These are phyloP conservation scores for Conus canariensis DNA, from an alignment of 2,888 invertebrate genomes.

Conservation along the genomic window DNA sequence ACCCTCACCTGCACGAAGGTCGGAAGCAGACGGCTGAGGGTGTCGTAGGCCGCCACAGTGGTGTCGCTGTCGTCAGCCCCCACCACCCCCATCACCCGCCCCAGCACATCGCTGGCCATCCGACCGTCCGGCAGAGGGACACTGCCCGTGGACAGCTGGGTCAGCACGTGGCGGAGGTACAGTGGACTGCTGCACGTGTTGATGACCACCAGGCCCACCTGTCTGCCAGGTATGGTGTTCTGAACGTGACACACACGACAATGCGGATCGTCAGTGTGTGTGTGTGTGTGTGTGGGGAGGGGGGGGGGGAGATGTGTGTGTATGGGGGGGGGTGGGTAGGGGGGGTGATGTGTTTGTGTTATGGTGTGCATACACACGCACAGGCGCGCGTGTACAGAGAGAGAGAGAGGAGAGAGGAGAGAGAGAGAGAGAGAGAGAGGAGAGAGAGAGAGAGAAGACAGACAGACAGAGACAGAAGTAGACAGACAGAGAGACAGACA, in stretches of 20 bases:
- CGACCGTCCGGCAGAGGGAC: not conserved
- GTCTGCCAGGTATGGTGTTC: slow-evolving; percentile 1
- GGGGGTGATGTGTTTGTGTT: too few relatives aligned
- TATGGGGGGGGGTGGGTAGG: too few relatives aligned
- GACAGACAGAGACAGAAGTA: not conserved
- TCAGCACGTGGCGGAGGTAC: slow-evolving; percentile 4
- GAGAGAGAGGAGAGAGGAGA: not conserved
- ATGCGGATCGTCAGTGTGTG: too few relatives aligned
- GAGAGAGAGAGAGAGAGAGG: not conserved
- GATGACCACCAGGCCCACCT: slow-evolving; percentile 15
- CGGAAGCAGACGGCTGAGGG: not conserved
- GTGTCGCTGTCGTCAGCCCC: not conserved
- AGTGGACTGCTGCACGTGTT: slow-evolving; percentile 26
- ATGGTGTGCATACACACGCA: too few relatives aligned
- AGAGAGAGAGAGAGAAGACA: not conserved
- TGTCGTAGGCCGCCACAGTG: slow-evolving; percentile 26
- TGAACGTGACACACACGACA: not conserved
- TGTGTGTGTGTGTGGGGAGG: too few relatives aligned
- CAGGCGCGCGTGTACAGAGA: not conserved
- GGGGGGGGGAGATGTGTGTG: too few relatives aligned
- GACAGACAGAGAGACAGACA: not conserved
- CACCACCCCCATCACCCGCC: slow-evolving; percentile 3
- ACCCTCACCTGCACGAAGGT: slow-evolving; percentile 22
- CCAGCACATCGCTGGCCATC: not conserved
- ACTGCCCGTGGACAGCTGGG: slow-evolving; percentile 14